Evolutionary conservation across 2,113 vertebrate species (phyloP).

Genomic region (Uria aalge): DNA sequence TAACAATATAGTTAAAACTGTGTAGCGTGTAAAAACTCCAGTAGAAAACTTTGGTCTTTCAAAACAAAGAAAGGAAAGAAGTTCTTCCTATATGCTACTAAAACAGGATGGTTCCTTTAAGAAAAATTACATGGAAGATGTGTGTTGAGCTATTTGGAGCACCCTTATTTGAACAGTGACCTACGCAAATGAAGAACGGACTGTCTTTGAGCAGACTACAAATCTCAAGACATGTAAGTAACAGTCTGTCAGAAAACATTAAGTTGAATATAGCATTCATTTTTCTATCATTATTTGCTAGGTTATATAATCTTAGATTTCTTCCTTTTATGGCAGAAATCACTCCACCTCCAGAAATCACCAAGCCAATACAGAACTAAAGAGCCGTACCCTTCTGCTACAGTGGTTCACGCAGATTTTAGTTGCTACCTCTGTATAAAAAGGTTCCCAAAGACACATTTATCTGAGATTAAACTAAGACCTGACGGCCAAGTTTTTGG

Average conservation of each 20-base stretch:
- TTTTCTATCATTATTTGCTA: not conserved
- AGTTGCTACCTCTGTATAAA: not conserved
- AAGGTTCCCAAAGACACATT: not conserved
- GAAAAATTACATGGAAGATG: not conserved
- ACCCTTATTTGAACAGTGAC: constrained; percentile 58
- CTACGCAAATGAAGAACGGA: not conserved
- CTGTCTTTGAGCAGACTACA: not conserved
- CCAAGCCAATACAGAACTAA: not conserved
- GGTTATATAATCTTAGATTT: not conserved
- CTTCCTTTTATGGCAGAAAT: not conserved
- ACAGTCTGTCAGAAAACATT: not conserved
- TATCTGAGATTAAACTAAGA: not conserved
- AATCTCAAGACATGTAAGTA: not conserved
- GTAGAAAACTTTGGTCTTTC: not conserved
- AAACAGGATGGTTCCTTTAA: not conserved
- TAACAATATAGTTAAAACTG: not conserved
- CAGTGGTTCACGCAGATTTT: not conserved
- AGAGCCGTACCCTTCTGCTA: not conserved
- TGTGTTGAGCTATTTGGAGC: constrained; percentile 34
- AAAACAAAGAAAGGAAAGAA: not conserved
- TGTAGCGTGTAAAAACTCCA: not conserved
- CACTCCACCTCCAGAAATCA: not conserved
- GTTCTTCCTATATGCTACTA: not conserved
- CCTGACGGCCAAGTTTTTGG: not conserved
- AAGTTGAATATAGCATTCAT: not conserved